Evolutionary conservation across 2,888 invertebrate species (phyloP).

Genomic region (Diabrotica balteata): DNA sequence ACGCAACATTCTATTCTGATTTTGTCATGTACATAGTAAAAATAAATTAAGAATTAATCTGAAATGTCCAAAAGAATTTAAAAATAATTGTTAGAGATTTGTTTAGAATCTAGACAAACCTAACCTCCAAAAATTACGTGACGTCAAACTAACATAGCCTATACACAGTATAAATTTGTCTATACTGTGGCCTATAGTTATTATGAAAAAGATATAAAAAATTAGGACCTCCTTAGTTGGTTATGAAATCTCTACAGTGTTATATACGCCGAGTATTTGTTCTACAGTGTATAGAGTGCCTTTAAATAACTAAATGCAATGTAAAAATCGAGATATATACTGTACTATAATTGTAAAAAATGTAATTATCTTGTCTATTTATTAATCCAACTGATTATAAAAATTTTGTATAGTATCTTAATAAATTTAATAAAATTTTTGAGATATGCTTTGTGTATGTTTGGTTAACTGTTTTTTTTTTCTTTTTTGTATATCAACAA

Average conservation of each 20-base stretch:
- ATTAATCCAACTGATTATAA: constrained; percentile 48
- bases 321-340: constrained; percentile 41
- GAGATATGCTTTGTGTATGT: constrained; percentile 19
- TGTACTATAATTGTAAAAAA: constrained; percentile 43
- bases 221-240: too few species aligned
- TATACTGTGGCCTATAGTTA: too few species aligned
- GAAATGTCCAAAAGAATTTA: too few species aligned
- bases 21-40: too few species aligned
- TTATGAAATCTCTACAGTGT: constrained; percentile 7
- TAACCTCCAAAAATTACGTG: too few species aligned
- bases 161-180: too few species aligned
- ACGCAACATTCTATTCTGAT: too few species aligned
- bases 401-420: constrained; percentile 45
- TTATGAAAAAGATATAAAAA: too few species aligned
- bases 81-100: too few species aligned
- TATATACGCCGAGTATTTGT: constrained; percentile 23
- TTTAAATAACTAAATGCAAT: constrained; percentile 42
- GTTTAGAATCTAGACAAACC: too few species aligned
- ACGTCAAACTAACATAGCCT: too few species aligned
- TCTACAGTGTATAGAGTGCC: constrained; percentile 44
- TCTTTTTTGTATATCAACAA: not conserved
- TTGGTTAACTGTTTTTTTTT: constrained; percentile 15
- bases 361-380: constrained; percentile 46
- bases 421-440: constrained; percentile 45
- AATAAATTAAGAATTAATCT: too few species aligned